A percentile compares a stretch with the other conserved stretches of the same genome.
phyloP scores from a whole-genome alignment of 1,140 invertebrate species.

The Aphelenchoides fujianensis region DNA sequence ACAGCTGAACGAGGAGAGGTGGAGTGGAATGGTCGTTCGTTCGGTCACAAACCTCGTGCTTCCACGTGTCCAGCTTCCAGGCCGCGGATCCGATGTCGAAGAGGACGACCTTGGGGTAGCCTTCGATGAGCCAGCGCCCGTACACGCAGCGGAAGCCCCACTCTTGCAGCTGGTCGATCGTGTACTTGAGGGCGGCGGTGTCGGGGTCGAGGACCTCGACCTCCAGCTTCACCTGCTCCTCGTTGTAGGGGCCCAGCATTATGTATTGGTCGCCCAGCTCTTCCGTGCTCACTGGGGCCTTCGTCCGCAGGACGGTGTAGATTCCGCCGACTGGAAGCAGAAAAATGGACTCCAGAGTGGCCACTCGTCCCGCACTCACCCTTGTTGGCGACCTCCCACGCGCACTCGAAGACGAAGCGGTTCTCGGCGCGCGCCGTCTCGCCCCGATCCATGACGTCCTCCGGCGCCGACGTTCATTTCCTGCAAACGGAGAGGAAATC shows the following conservation, averaged over 20 bases:
- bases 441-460: slow-evolving; percentile 71
- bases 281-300: slow-evolving; percentile 93
- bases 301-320: slow-evolving; percentile 96
- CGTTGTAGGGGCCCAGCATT: slow-evolving; percentile 89
- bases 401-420: slow-evolving; percentile 81
- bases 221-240: slow-evolving; percentile 85
- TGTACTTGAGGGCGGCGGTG: slow-evolving; percentile 74
- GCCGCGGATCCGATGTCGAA: slow-evolving; percentile 95
- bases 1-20: slow-evolving; percentile 67
- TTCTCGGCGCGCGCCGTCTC: slow-evolving; percentile 79
- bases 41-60: slow-evolving; percentile 72
- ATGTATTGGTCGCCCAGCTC: slow-evolving; percentile 98
- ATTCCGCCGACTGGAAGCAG: slow-evolving; percentile 82
- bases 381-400: slow-evolving; percentile 72
- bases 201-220: slow-evolving; percentile 80
- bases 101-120: slow-evolving; percentile 93
- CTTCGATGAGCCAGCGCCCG: slow-evolving; percentile 96
- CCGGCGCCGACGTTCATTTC: slow-evolving; percentile 44
- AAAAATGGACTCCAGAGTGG: no score
- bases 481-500: slow-evolving; percentile 36
- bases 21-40: slow-evolving; percentile 21
- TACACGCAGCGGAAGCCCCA: slow-evolving; percentile 86
- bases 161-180: slow-evolving; percentile 77
- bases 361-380: no score
- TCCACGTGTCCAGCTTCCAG: slow-evolving; percentile 93